phyloP scores from a whole-genome alignment of 2,113 vertebrate genomes.

The Passerina amoena region DNA sequence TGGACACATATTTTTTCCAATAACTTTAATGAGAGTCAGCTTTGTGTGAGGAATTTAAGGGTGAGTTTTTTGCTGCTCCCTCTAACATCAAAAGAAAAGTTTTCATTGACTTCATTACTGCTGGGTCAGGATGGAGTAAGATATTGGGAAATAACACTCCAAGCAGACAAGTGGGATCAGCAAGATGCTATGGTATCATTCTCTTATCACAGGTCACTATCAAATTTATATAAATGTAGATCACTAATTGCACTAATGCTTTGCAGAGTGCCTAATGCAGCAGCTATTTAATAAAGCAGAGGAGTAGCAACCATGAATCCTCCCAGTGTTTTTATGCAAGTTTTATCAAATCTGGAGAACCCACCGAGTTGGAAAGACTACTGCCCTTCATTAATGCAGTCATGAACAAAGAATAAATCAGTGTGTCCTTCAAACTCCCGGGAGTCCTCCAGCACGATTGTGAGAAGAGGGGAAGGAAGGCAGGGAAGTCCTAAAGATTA shows the following conservation, averaged over 20 bases:
- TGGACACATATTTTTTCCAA: constrained; percentile 8
- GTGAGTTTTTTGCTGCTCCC: not conserved
- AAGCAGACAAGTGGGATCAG: constrained; percentile 34
- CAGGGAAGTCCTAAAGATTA: constrained; percentile 71
- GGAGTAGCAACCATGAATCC: not conserved
- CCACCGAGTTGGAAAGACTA: constrained; percentile 1
- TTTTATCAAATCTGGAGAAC: constrained; percentile 28
- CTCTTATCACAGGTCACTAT: constrained; percentile 19
- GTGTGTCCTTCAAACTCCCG: constrained; percentile 19
- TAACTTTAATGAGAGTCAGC: constrained; percentile 21
- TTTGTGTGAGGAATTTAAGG: not conserved
- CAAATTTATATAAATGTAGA: constrained; percentile 19
- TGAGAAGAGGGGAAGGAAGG: constrained; percentile 58
- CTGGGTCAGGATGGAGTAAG: constrained; percentile 19
- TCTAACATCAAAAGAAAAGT: constrained; percentile 36
- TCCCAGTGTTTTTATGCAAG: constrained; percentile 41
- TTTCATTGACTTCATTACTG: constrained; percentile 40
- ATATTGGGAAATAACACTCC: constrained; percentile 15
- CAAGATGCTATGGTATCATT: not conserved
- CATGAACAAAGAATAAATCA: constrained; percentile 63
- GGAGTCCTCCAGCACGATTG: not conserved
- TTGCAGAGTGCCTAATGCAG: not conserved
- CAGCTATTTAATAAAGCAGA: constrained; percentile 12
- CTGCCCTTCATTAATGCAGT: constrained; percentile 43
- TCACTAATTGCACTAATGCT: not conserved